Percentiles rank a stretch among this genome's conserved stretches.
Evolutionary conservation across 92 coral and sea anemone genomes (phyloP).

Genomic region (Phenganax subtilis): DNA sequence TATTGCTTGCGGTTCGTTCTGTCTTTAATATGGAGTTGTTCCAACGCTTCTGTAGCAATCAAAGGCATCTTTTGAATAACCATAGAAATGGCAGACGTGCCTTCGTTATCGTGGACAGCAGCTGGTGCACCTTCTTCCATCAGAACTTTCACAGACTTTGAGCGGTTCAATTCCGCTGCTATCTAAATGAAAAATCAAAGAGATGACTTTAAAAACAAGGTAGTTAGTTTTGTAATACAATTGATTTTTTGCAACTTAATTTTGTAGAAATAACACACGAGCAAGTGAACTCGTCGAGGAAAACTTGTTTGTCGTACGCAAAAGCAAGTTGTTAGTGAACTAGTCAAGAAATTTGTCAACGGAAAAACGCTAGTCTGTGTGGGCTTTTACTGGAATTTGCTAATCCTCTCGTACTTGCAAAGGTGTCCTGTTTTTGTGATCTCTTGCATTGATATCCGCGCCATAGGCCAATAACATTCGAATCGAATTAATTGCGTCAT

Average conservation of each 20-base stretch:
- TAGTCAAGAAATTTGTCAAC: too few relatives aligned
- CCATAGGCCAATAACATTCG: conserved; percentile 86
- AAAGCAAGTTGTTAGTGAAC: too few relatives aligned
- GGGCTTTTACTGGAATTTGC: too few relatives aligned
- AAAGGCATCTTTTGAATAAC: conserved; percentile 93
- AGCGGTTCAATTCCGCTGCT: conserved; percentile 92
- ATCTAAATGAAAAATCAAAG: conserved; percentile 49
- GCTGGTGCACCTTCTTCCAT: conserved; percentile 84
- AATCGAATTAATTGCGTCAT: conserved; percentile 75
- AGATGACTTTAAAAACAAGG: background rate
- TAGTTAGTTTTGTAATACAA: background rate
- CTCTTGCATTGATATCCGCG: conserved; percentile 71
- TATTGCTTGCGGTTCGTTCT: conserved; percentile 93
- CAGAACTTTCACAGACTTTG: conserved; percentile 78
- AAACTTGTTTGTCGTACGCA: too few relatives aligned
- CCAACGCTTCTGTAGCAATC: conserved; percentile 72
- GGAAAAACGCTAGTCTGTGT: too few relatives aligned
- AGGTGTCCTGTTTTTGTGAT: conserved; percentile 83
- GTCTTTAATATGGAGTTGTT: conserved; percentile 86
- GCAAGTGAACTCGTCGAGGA: too few relatives aligned
- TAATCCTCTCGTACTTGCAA: conserved; percentile 57
- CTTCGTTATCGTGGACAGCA: conserved; percentile 79
- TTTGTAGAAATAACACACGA: too few relatives aligned
- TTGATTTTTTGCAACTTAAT: too few relatives aligned
- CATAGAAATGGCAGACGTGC: conserved; percentile 83